Evolutionary conservation across 2,888 invertebrate species (phyloP).

Genomic region (Pecten maximus): DNA sequence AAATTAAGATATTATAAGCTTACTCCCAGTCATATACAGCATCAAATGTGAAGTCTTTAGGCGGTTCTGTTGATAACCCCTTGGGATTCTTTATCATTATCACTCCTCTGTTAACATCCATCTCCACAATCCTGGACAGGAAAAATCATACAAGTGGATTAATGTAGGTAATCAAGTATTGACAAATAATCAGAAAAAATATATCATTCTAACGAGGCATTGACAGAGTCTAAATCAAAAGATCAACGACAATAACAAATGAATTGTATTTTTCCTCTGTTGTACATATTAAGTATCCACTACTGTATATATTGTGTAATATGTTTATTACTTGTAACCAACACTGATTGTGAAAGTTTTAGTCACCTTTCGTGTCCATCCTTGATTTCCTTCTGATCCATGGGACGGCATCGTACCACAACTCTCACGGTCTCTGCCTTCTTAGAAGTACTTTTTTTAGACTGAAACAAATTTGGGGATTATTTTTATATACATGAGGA

Average conservation of each 20-base stretch:
- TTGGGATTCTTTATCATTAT: conserved; percentile 95
- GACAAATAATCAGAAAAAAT: no score
- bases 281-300: no score
- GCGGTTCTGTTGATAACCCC: conserved; percentile 85
- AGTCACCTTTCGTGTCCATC: conserved; percentile 87
- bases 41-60: conserved; percentile 97
- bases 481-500: no score
- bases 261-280: no score
- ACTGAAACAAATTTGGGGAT: conserved; percentile 57
- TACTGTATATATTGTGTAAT: background rate
- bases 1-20: conserved; percentile 72
- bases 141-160: background rate
- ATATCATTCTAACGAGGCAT: no score
- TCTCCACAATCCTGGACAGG: conserved; percentile 88
- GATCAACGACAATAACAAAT: no score
- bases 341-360: background rate
- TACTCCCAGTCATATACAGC: conserved; percentile 95
- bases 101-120: conserved; percentile 92
- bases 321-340: background rate
- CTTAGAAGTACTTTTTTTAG: conserved; percentile 62
- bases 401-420: conserved; percentile 97
- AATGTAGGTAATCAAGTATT: no score
- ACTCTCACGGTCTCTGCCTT: conserved; percentile 94
- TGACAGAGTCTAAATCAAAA: no score
- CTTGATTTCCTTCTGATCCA: conserved; percentile 92